phyloP scores from a whole-genome alignment of 2,113 vertebrate genomes.

The Atrichornis clamosus region DNA sequence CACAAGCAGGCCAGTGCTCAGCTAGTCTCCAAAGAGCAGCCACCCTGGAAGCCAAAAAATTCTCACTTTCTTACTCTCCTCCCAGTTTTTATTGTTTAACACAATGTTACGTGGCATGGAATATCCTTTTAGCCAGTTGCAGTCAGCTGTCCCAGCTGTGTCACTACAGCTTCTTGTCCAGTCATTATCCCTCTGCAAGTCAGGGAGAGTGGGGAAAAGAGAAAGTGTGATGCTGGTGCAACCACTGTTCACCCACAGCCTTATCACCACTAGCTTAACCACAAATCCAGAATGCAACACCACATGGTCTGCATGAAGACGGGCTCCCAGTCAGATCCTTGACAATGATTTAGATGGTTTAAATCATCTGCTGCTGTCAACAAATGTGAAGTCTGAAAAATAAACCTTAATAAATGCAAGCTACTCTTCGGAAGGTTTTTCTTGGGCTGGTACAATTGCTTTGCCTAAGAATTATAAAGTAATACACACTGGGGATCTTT shows the following conservation, averaged over 20 bases:
- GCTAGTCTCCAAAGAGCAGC: background rate
- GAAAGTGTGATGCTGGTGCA: background rate
- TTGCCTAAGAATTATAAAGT: background rate
- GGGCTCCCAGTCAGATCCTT: background rate
- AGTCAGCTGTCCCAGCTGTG: background rate
- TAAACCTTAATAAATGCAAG: background rate
- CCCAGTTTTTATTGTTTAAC: background rate
- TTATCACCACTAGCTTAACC: background rate
- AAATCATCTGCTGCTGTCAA: background rate
- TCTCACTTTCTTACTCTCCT: background rate
- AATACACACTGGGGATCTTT: background rate
- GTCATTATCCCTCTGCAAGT: background rate
- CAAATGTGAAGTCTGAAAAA: background rate
- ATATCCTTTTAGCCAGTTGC: background rate
- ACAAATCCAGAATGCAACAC: background rate
- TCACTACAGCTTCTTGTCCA: background rate
- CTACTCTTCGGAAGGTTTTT: background rate
- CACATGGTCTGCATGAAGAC: background rate
- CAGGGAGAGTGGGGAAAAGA: background rate
- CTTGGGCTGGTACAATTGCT: background rate
- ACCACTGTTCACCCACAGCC: background rate
- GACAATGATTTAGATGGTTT: background rate
- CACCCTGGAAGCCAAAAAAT: background rate
- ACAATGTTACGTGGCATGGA: background rate
- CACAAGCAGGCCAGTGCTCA: background rate